phyloP scores from a whole-genome alignment of 2,888 invertebrate species.

The Chromoteleia sp. region DNA sequence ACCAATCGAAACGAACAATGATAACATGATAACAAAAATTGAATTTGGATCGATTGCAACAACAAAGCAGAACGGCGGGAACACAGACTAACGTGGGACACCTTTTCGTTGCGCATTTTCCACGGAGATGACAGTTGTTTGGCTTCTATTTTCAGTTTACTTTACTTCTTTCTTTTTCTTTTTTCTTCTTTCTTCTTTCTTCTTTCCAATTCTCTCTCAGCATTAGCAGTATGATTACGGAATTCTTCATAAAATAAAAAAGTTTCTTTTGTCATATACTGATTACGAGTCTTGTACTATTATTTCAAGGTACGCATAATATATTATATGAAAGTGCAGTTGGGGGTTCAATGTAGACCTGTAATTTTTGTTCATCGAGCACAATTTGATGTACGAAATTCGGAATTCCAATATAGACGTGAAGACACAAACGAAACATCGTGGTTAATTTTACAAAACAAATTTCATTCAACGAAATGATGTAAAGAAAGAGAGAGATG shows the following conservation, averaged over 20 bases:
- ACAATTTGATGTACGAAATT: slow-evolving; percentile 13
- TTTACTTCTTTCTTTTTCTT: background rate
- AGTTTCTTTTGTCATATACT: slow-evolving; percentile 3
- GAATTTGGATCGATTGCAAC: slow-evolving; percentile 23
- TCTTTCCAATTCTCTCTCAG: slow-evolving; percentile 10
- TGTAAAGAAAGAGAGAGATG: background rate
- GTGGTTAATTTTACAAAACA: background rate
- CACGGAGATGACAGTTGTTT: slow-evolving; percentile 39
- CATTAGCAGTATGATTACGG: slow-evolving; percentile 6
- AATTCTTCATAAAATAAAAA: slow-evolving; percentile 7
- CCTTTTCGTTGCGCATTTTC: slow-evolving; percentile 55
- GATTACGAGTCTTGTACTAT: slow-evolving; percentile 33
- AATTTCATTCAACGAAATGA: background rate
- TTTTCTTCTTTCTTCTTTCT: slow-evolving; percentile 1
- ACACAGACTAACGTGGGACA: slow-evolving; percentile 31
- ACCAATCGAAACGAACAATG: background rate
- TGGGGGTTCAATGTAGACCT: slow-evolving; percentile 14
- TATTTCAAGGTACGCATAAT: slow-evolving; percentile 20
- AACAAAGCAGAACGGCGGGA: slow-evolving; percentile 8
- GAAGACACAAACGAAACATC: background rate
- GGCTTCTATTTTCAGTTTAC: slow-evolving; percentile 12
- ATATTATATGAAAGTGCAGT: slow-evolving; percentile 39
- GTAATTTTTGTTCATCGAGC: slow-evolving; percentile 10
- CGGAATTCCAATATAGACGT: background rate
- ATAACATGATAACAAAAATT: background rate